Evolutionary conservation across 2,888 invertebrate genomes (phyloP).

Genomic region (Hermaeophaga mercurialis): DNA sequence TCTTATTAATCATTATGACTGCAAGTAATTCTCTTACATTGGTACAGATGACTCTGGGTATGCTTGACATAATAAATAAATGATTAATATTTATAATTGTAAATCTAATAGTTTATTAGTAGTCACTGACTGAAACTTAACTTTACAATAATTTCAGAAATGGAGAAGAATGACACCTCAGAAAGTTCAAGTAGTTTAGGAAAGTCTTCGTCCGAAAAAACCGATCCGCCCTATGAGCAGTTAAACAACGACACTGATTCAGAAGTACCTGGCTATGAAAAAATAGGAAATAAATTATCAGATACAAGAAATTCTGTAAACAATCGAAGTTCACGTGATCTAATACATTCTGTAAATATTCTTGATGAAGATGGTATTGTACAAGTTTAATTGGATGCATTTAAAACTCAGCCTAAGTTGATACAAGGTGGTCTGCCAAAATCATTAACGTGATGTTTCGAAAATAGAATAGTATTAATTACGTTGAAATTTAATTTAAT

Average conservation of each 20-base stretch:
- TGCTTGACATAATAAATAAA: no score
- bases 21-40: no score
- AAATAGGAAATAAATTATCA: conserved; percentile 36
- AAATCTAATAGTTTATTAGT: no score
- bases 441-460: background rate
- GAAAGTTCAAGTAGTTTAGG: conserved; percentile 45
- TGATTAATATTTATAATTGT: no score
- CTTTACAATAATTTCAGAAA: no score
- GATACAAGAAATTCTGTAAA: conserved; percentile 32
- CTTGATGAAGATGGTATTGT: conserved; percentile 48
- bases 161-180: conserved; percentile 37
- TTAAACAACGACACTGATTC: conserved; percentile 43
- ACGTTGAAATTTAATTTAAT: no score
- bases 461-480: background rate
- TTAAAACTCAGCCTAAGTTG: conserved; percentile 20
- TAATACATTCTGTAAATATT: conserved; percentile 38
- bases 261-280: conserved; percentile 47
- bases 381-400: conserved; percentile 43
- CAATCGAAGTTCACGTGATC: conserved; percentile 32
- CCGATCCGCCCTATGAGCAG: conserved; percentile 47
- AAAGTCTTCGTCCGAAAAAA: conserved; percentile 37
- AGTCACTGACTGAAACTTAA: no score
- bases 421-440: no score
- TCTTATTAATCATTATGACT: no score
- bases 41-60: no score